Base-by-base conservation (phyloP, 1,140 invertebrate species). In the Philotrypesis tridentata region DNA sequence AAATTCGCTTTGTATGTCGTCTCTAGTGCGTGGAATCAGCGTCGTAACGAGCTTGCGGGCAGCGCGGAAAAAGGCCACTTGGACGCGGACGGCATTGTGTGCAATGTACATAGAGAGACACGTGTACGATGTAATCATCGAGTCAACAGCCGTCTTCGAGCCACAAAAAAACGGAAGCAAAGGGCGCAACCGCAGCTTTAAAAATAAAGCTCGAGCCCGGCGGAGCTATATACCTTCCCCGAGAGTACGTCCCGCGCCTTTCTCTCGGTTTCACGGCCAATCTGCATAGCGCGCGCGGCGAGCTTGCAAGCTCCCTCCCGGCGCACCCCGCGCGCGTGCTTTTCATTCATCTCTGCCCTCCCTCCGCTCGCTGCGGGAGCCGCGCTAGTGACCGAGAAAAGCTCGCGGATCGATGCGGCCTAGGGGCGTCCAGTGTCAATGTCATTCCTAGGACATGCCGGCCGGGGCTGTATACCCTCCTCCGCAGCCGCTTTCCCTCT, bases 341-440 rank as follows among this genome's bases (percentile, higher is more conserved):
- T 29, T 65, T 65, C 31, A 76, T 76, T 33, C 61, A 76, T 65
- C 74, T 43, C 75, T 67, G 12, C 5, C 17, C 23, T 43, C 61
- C 61, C 61, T 77, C 33, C 70, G 70, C 25, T 65, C 29, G 29
- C 70, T 25, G 37, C 48, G 14, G 43, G 61, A 25, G 23, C 6
- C 55, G 78, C 55, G 78, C 27, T 14, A 61, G 48, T 63, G 70
- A 63, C 43, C 48, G 78, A 72, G 55, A 79, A 37, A 72, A 79
- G 5, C 31, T 63, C 33, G 25, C 23, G 5, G 55, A 80, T 80
- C 78, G 78, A 80, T 73, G 43, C 65, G 2, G 63, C 25, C 31
- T 70, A 55, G 76, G 33, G 68, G 48, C 37, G 83, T 33, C 79
- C 86, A 88, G 85, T 88, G 87, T 89, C 88, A 89, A 89, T 89